Base-by-base conservation (phyloP, 2,113 vertebrate species). In the Nycticebus coucang region DNA sequence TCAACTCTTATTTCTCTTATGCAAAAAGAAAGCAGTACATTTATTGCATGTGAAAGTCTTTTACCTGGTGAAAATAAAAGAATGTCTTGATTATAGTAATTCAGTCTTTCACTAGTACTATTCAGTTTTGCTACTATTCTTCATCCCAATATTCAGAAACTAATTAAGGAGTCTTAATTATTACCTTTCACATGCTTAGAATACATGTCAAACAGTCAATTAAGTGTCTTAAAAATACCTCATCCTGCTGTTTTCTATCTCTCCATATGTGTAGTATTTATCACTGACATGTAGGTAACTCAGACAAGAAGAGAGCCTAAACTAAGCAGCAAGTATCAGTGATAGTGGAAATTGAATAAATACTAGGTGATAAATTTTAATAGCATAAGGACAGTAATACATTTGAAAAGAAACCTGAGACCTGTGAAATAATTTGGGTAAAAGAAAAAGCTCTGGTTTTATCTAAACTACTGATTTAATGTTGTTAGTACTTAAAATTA, bases 51-150 rank as follows among this genome's bases (percentile, higher is more conserved):
- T 57, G 92, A 93, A 77, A 12, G 1, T 81, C 83, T 97, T 96
- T 94, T 97, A 96, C 24, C 57, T 91, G 45, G 53, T 45, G 84
- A 92, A 92, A 96, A 95, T 66, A 95, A 91, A 92, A 89, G 24
- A 97, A 75, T 97, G 77, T 87, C 96, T 93, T 94, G 87, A 95
- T 95, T 68, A 57, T 74, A 97, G 89, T 94, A 95, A 94, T 97
- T 93, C 92, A 89, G 89, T 30, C 75, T 97, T 97, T 97, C 95
- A 93, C 97, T 93, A 92, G 89, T 89, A 35, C 80, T 88, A 87
- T 91, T 96, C 87, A 96, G 60, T 53, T 97, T 95, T 93, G 45
- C 80, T 53, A 37, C 59, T 93, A 81, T 83, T 95, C 8, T 41
- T 96, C 85, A 96, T 18, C 37, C 41, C 28, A 94, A 75, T 91